Evolutionary conservation across 2,888 invertebrate genomes (phyloP), one percentile per base, ranked within the genome.

Genomic region (Morpho helenor): DNA sequence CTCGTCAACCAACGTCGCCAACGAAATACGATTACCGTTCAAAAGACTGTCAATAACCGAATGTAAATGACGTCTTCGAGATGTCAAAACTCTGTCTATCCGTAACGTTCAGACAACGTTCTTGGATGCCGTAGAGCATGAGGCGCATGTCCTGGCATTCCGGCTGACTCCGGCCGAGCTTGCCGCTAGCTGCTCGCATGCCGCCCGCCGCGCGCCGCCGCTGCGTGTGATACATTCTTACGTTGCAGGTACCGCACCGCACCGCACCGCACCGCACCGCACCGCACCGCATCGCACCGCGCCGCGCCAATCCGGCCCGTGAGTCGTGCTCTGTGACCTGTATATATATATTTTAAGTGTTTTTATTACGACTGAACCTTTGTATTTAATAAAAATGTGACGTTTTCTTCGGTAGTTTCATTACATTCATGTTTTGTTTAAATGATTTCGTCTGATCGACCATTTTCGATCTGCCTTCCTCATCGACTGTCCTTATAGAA

Each of bases 321-420:
- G 49, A 51, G 8, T 5, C 3, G 43, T 7, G 8, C 43, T 8
- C 7, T 43, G 7, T 7, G 41, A 53, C 42, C 10, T 80, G 78
- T 78, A 79, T 66, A 80, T 79, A 75, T 49, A 66, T 65, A 56
- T 70, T 65, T 61, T 57, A 52, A 66, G 60, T 71, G 71, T 72
- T 74, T 74, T 72, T 50, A 62, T 60, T 74, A 70, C 70, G 77
- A 78, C 78, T 79, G 77, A 80, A 71, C 68, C 73, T 68, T 69
- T 74, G 67, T 62, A 76, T 68, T 74, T 79, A 82, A 70, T 81
- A 82, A 77, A 81, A 62, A 69, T 75, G 67, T 74, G 66, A 72
- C 66, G 71, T 80, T 82, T 77, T 72, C 66, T 43, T 22, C 7
- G 7, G 40, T 52, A 50, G 59, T 76, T 74, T 76, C n/a, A 69